A percentile compares a stretch with the other conserved stretches of the same genome.
Conservation (phyloP, 2,113 vertebrate species). For the Apteryx owenii region DNA sequence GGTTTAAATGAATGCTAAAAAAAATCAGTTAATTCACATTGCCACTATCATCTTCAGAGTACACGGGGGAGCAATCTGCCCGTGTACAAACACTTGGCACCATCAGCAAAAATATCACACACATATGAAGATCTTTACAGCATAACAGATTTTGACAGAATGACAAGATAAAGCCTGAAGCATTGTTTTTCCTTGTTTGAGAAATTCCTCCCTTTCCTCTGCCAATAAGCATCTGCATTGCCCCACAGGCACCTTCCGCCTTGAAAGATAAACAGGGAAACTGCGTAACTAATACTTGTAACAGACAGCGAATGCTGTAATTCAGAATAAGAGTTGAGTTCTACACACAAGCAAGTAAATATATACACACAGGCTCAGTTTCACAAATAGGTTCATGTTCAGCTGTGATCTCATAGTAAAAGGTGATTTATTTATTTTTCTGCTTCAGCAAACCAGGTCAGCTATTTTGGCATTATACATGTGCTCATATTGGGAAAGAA, state of each 20-base stretch:
- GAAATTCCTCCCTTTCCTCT: slow-evolving; percentile 18
- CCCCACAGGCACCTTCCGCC: background rate
- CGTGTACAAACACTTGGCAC: background rate
- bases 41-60: background rate
- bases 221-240: background rate
- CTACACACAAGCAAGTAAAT: background rate
- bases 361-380: background rate
- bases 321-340: background rate
- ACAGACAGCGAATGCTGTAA: background rate
- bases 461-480: background rate
- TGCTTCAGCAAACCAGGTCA: background rate
- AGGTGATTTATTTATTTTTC: background rate
- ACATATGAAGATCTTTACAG: background rate
- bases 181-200: slow-evolving; percentile 15
- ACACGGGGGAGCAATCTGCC: slow-evolving; percentile 6
- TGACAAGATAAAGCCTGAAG: background rate
- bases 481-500: background rate
- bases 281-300: background rate
- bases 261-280: background rate
- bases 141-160: background rate
- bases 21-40: background rate
- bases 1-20: background rate
- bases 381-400: background rate
- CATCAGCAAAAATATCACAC: background rate
- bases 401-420: background rate